phyloP scores from a whole-genome alignment of 1,140 invertebrate species.

The Pristionchus pacificus region DNA sequence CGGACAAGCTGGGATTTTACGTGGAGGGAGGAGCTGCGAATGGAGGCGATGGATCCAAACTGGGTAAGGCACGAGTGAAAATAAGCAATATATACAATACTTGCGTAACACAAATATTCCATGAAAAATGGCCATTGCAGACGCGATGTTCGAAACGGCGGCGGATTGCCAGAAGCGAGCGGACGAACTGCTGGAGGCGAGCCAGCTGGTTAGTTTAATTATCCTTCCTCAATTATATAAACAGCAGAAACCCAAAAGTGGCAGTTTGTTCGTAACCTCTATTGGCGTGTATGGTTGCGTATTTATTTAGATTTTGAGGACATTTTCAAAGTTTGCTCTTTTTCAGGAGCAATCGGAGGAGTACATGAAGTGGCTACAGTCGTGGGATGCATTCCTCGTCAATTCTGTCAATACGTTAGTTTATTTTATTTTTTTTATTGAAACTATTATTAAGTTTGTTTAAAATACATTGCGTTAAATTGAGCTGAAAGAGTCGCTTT shows the following conservation, averaged over 20 bases:
- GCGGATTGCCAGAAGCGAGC: conserved; percentile 33
- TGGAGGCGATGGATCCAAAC: not conserved
- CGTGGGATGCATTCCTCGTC: conserved; percentile 38
- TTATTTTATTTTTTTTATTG: too few species aligned
- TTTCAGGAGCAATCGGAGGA: conserved; percentile 38
- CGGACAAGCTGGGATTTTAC: conserved; percentile 20
- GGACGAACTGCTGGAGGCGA: conserved; percentile 27
- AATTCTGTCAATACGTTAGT: conserved; percentile 27
- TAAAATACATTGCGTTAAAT: too few species aligned
- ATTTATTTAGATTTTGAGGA: too few species aligned
- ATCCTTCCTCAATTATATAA: too few species aligned
- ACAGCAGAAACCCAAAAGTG: too few species aligned
- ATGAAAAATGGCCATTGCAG: conserved; percentile 3
- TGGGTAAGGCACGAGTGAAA: too few species aligned
- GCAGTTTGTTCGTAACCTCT: too few species aligned
- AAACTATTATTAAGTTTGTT: too few species aligned
- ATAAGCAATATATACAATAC: too few species aligned
- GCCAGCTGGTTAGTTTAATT: conserved; percentile 14
- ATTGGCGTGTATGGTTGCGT: too few species aligned
- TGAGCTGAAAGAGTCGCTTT: too few species aligned
- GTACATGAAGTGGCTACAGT: conserved; percentile 38
- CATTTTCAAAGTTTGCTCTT: not conserved
- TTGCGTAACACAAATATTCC: too few species aligned
- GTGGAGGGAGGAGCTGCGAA: not conserved
- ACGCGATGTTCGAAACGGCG: conserved; percentile 30